A percentile compares a stretch with the other conserved stretches of the same genome.
Evolutionary conservation across 2,113 vertebrate genomes (phyloP).

Genomic region (Proterorhinus semilunaris): DNA sequence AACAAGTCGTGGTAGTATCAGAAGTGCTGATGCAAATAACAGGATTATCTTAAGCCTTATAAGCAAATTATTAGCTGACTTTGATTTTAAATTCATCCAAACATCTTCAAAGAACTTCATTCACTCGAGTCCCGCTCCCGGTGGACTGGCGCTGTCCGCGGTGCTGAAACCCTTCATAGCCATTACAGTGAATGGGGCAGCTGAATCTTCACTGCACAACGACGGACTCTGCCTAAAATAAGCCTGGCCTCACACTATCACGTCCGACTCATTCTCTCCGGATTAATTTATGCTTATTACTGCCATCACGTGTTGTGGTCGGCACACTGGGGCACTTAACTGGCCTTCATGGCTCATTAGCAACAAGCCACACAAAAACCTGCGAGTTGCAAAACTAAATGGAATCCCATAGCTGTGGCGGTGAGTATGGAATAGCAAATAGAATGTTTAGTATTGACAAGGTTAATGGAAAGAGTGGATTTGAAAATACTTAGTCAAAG

Average conservation of each 20-base stretch:
- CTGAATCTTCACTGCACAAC: slow-evolving; percentile 12
- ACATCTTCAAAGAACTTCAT: not conserved
- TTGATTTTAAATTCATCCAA: not conserved
- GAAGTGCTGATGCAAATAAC: not conserved
- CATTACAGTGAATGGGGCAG: not conserved
- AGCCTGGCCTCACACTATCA: slow-evolving; percentile 7
- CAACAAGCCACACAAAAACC: not conserved
- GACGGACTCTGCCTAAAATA: slow-evolving; percentile 23
- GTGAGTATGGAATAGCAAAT: not conserved
- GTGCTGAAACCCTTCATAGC: slow-evolving; percentile 49
- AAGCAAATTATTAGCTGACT: slow-evolving; percentile 1
- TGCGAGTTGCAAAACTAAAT: slow-evolving; percentile 1
- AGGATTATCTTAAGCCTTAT: not conserved
- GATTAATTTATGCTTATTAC: slow-evolving; percentile 35
- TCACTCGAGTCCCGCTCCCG: not conserved
- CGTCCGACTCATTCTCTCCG: slow-evolving; percentile 9
- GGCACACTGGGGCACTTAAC: slow-evolving; percentile 13
- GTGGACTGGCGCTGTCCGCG: slow-evolving; percentile 58
- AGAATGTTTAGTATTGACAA: not conserved
- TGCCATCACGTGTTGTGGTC: slow-evolving; percentile 1
- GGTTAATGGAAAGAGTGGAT: slow-evolving; percentile 4
- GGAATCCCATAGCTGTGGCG: not conserved
- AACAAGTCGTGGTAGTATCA: not conserved
- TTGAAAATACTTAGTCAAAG: not conserved
- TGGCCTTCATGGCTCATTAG: slow-evolving; percentile 5